Evolutionary conservation across 2,888 invertebrate genomes (phyloP).

Genomic region (Drosophila rubida): DNA sequence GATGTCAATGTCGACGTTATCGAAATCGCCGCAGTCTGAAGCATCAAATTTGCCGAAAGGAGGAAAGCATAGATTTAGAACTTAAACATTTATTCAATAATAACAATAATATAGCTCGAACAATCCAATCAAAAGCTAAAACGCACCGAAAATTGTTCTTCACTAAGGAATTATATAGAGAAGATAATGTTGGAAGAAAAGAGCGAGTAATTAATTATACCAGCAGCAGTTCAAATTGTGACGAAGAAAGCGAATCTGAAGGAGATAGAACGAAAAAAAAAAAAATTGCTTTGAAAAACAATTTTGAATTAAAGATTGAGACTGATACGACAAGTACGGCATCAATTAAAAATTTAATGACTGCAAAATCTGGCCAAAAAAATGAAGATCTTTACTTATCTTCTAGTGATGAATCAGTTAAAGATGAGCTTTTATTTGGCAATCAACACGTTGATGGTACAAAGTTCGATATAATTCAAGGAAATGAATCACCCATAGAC

Average conservation of each 20-base stretch:
- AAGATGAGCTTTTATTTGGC: slow-evolving; percentile 2
- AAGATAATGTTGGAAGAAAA: slow-evolving; percentile 32
- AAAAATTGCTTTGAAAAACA: slow-evolving; percentile 12
- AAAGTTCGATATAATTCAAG: slow-evolving; percentile 6
- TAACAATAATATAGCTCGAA: slow-evolving; percentile 2
- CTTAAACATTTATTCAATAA: slow-evolving; percentile 53
- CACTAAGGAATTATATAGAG: slow-evolving; percentile 64
- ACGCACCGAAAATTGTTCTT: slow-evolving; percentile 76
- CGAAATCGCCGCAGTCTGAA: slow-evolving; percentile 8
- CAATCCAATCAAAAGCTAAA: slow-evolving; percentile 12
- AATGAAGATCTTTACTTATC: slow-evolving; percentile 29
- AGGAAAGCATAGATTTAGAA: slow-evolving; percentile 44
- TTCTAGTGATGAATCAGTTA: slow-evolving; percentile 30
- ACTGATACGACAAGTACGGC: slow-evolving; percentile 46
- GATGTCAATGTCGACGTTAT: slow-evolving; percentile 18
- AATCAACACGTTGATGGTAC: slow-evolving; percentile 10
- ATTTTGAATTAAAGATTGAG: slow-evolving; percentile 46
- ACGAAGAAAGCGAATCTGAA: slow-evolving; percentile 24
- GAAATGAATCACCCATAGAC: slow-evolving; percentile 48
- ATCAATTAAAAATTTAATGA: slow-evolving; percentile 13
- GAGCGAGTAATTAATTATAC: slow-evolving; percentile 73
- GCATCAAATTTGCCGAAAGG: slow-evolving; percentile 8
- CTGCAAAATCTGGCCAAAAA: background rate
- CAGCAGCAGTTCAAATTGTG: slow-evolving; percentile 68
- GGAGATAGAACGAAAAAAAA: background rate